Conservation (phyloP, 92 coral and sea anemone genomes). For the Bergia sp. region DNA sequence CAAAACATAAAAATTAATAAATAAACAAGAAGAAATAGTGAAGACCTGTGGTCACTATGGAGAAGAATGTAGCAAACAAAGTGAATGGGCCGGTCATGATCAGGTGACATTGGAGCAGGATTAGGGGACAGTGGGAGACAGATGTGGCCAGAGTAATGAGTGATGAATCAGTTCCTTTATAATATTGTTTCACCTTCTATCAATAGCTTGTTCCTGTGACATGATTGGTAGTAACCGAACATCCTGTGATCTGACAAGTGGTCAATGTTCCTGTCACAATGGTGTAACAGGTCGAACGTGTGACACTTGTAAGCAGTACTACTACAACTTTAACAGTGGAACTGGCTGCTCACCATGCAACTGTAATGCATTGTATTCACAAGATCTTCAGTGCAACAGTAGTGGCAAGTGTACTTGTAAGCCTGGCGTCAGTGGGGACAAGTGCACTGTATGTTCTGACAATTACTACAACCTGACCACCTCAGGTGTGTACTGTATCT, state of each 20-base stretch:
- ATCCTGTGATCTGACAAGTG: slow-evolving; percentile 77
- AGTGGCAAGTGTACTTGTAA: slow-evolving; percentile 77
- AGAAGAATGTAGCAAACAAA: no score
- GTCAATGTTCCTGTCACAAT: slow-evolving; percentile 78
- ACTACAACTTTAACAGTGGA: slow-evolving; percentile 81
- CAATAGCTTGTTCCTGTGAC: slow-evolving; percentile 80
- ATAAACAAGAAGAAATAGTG: no score
- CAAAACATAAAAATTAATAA: no score
- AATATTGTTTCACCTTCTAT: not conserved
- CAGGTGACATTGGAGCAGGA: no score
- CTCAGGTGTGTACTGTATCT: slow-evolving; percentile 51
- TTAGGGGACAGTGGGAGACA: no score
- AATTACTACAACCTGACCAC: slow-evolving; percentile 77
- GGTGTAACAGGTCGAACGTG: slow-evolving; percentile 80
- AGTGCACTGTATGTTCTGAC: slow-evolving; percentile 78
- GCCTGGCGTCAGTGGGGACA: slow-evolving; percentile 73
- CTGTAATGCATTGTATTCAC: slow-evolving; percentile 76
- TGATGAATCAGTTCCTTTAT: no score
- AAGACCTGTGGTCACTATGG: no score
- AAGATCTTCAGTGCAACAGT: slow-evolving; percentile 69
- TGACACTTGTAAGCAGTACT: slow-evolving; percentile 61
- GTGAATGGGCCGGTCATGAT: no score
- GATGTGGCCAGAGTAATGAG: no score
- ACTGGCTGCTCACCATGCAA: slow-evolving; percentile 83
- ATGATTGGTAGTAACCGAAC: slow-evolving; percentile 71